A percentile compares a stretch with the other conserved stretches of the same genome.
These are phyloP conservation scores for Trichopoda pennipes DNA, from an alignment of 2,888 invertebrate species.

Conservation along the genomic window DNA sequence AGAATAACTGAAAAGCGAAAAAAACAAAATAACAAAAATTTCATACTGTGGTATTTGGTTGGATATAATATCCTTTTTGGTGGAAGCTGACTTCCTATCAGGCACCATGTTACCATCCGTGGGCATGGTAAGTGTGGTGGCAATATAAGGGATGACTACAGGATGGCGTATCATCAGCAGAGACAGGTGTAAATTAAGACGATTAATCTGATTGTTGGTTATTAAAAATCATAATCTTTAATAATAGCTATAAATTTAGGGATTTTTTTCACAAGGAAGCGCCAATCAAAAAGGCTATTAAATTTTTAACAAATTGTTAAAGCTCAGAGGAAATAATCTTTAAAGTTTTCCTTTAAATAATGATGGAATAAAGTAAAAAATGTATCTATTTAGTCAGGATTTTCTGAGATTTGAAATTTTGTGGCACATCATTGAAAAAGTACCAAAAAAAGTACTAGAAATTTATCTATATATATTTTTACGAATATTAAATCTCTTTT, in stretches of 20 bases:
- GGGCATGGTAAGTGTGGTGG: slow-evolving; percentile 1
- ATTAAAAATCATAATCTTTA: slow-evolving; percentile 64
- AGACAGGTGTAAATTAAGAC: slow-evolving; percentile 64
- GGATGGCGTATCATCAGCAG: slow-evolving; percentile 35
- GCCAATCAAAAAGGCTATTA: not conserved
- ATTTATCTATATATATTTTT: no score
- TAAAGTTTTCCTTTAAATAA: no score
- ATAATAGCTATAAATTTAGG: slow-evolving; percentile 50
- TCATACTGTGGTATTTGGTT: slow-evolving; percentile 20
- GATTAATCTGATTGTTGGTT: slow-evolving; percentile 66
- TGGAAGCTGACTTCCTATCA: not conserved
- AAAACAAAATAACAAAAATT: slow-evolving; percentile 11
- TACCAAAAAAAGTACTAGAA: no score
- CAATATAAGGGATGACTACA: not conserved
- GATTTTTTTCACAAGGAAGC: not conserved
- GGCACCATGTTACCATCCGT: not conserved
- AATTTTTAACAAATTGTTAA: not conserved
- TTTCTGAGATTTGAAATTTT: no score
- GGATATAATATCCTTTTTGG: slow-evolving; percentile 5
- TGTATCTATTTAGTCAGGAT: no score
- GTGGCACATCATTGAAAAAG: no score
- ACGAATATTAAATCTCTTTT: no score
- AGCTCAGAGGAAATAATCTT: not conserved
- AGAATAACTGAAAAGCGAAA: slow-evolving; percentile 4
- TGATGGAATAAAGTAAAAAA: no score